A percentile compares a stretch with the other conserved stretches of the same genome.
Evolutionary conservation across 2,888 invertebrate genomes (phyloP).

Genomic region (Dryomyza anilis): DNA sequence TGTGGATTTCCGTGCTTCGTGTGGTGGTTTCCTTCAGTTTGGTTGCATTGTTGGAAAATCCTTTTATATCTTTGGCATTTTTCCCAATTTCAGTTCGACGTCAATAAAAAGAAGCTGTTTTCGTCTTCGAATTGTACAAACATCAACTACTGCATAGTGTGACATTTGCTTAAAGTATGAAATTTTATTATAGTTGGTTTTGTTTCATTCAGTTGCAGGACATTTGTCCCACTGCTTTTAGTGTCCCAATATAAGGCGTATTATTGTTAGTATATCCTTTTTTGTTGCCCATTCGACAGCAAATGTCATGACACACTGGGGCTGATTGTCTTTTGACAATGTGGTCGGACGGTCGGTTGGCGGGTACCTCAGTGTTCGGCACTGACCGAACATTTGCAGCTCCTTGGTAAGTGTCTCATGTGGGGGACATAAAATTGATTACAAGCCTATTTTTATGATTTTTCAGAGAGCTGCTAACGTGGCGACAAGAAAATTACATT

Average conservation of each 20-base stretch:
- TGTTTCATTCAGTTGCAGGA: no score
- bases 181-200: no score
- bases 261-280: no score
- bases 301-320: neutral
- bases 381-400: no score
- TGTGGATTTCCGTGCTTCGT: slow-evolving; percentile 19
- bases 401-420: slow-evolving; percentile 10
- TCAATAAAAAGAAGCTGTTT: no score
- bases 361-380: neutral
- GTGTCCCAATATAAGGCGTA: no score
- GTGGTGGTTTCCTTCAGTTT: slow-evolving; percentile 18
- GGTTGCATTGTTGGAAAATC: slow-evolving; percentile 22
- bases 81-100: no score
- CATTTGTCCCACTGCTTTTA: no score
- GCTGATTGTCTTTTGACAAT: slow-evolving; percentile 1
- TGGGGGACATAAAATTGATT: slow-evolving; percentile 21
- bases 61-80: slow-evolving; percentile 17
- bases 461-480: neutral
- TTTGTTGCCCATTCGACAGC: neutral
- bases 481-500: neutral
- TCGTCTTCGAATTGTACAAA: no score
- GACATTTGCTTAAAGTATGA: no score
- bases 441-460: slow-evolving; percentile 5
- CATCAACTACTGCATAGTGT: no score
- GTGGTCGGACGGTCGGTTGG: neutral